phyloP scores from a whole-genome alignment of 1,140 invertebrate species.

The Nasonia giraulti region DNA sequence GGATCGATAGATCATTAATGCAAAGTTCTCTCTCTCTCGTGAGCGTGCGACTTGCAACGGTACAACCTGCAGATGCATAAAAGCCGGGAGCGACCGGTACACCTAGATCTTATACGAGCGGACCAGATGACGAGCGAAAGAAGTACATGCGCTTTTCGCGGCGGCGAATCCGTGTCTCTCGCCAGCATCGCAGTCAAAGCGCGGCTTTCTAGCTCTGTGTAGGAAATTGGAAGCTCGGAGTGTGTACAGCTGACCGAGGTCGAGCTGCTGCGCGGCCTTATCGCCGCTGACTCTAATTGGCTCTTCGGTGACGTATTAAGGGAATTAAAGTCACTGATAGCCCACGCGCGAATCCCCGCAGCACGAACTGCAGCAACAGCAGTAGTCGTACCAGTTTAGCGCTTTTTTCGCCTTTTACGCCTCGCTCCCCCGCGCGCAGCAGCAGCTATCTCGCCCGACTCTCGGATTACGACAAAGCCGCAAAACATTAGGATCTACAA shows the following conservation, averaged over 20 bases:
- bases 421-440: not conserved
- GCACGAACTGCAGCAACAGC: not conserved
- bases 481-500: not conserved
- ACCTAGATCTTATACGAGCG: too few species aligned
- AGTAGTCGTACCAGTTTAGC: not conserved
- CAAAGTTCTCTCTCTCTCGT: not conserved
- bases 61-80: slow-evolving; percentile 7
- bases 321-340: slow-evolving; percentile 63
- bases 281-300: slow-evolving; percentile 60
- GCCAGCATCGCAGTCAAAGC: too few species aligned
- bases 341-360: slow-evolving; percentile 19
- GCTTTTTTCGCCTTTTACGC: not conserved
- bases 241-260: not conserved
- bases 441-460: not conserved
- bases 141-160: not conserved
- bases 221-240: not conserved
- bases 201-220: not conserved
- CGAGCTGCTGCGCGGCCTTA: not conserved
- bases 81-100: slow-evolving; percentile 8
- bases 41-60: slow-evolving; percentile 39
- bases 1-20: slow-evolving; percentile 52
- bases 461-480: not conserved
- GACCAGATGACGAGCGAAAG: not conserved
- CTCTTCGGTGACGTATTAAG: slow-evolving; percentile 61
- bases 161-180: too few species aligned